These are phyloP conservation scores for Artemia sinica DNA, from an alignment of 2,888 invertebrate genomes.

Conservation along the genomic window DNA sequence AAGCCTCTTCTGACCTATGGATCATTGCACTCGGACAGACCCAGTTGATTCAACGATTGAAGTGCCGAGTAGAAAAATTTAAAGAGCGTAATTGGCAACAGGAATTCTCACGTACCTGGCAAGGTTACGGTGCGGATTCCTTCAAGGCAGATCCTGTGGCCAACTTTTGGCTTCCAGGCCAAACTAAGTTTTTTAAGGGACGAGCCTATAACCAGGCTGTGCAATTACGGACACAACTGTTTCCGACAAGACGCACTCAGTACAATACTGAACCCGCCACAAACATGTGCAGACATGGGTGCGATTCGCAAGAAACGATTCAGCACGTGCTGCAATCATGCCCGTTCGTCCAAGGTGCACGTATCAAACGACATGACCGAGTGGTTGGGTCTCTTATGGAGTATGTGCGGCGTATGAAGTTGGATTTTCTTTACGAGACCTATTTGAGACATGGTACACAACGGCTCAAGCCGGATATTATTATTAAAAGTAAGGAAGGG, in stretches of 20 bases:
- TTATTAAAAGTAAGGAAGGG: not conserved
- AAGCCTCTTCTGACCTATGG: too few species aligned
- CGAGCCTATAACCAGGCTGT: not conserved
- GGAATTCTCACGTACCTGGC: constrained; percentile 1
- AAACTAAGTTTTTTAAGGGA: constrained; percentile 5
- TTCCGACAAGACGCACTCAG: not conserved
- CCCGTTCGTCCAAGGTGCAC: not conserved
- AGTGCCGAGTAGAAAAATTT: too few species aligned
- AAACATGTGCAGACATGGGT: constrained; percentile 1
- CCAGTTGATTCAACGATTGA: too few species aligned
- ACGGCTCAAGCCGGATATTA: not conserved
- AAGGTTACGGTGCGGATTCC: not conserved
- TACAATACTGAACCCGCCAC: not conserved
- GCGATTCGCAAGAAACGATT: not conserved
- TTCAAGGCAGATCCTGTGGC: not conserved
- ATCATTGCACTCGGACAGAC: too few species aligned
- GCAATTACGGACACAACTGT: not conserved
- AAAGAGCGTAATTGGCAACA: too few species aligned
- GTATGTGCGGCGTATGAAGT: not conserved
- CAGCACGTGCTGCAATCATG: constrained; percentile 2
- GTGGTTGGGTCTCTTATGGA: not conserved
- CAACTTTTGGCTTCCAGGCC: not conserved
- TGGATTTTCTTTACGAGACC: not conserved
- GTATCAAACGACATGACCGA: not conserved
- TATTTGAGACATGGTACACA: not conserved